Evolutionary conservation across 2,113 vertebrate genomes (phyloP), one percentile per base, ranked within the genome.

Genomic region (Ceyx cyanopectus): DNA sequence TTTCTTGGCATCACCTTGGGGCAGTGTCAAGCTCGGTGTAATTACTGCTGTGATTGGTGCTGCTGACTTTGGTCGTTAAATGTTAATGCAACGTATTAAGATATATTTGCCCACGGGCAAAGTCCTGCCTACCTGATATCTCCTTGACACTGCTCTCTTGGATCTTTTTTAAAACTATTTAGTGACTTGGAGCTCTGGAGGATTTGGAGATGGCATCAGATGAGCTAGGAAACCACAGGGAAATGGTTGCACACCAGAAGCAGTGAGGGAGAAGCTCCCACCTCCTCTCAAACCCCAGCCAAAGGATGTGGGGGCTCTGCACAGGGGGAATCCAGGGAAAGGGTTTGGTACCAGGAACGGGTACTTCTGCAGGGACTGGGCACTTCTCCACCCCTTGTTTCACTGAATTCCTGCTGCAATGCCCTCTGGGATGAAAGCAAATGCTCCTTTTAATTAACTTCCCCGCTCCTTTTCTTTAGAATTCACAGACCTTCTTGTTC

Each of bases 301-400:
- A 17, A 12, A 34, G 50, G 12, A 29, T 0, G 1, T 6, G 29
- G 45, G 6, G 45, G 23, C 19, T n/a, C 1, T 20, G 41, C 43
- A 46, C 48, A 85, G 14, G 2, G 13, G 11, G 14, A 48, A 58
- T 24, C 16, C 48, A 23, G 70, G 66, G 21, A 29, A 53, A 68
- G 50, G 54, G 43, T 10, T 3, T n/a, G 16, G 29, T 13, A 58
- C 18, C 22, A 16, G 45, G 56, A 20, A 6, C 14, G 29, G 23
- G 12, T 3, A 51, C n/a, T 51, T 63, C 6, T 43, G 48, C 54
- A 56, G 66, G 26, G 26, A 20, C 15, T 9, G 40, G 7, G 53
- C 37, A 6, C 26, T 73, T 63, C 24, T 56, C 46, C 41, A 57
- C 18, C 24, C n/a, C 27, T 60, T 45, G 17, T 65, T 77, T 60